Base-by-base conservation (phyloP, 2,113 vertebrate species). In the Salvator merianae region DNA sequence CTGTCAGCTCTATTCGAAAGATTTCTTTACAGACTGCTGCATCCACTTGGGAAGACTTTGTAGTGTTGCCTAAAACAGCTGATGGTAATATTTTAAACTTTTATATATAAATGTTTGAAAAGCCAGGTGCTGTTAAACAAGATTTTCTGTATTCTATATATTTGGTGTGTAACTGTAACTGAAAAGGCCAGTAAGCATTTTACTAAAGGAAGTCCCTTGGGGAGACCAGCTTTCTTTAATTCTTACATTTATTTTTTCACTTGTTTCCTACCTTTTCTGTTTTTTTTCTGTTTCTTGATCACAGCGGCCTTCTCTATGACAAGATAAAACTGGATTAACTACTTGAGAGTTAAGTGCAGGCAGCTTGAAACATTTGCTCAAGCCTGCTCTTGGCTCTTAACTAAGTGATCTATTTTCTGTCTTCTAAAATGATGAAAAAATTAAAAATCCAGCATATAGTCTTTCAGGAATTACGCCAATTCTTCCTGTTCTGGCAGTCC, bases 1-100 rank as follows among this genome's bases (percentile, higher is more conserved):
- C 93, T 80, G 71, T 82, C 85, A 87, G 68, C 91, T 89, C 85
- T 66, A 66, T 84, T 89, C 70, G 84, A 90, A 87, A 87, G 43
- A 72, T 18, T 83, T 91, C 92, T 90, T 87, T 81, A 85, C 84
- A 87, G 59, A 68, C 59, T 73, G 65, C 43, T 78, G 84, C 75
- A 63, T 80, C 82, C 28, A 63, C 22, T 18, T 84, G 85, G 47
- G 55, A 69, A 82, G 77, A 70, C 53, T 20, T 79, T 78, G 38
- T 38, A n/a, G 83, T 83, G 12, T 82, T 83, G 2, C 68, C 24
- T 76, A 74, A 85, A 73, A 76, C 85, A 77, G 55, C 84, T 79
- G 55, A 55, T 55, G 1, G 47, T 82, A 3, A 65, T 62, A 70
- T 40, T 68, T 22, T 34, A n/a, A 79, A 74, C 34, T 66, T 28